phyloP scores from a whole-genome alignment of 2,797 vertebrate species.

The Dendrocincla fuliginosa region DNA sequence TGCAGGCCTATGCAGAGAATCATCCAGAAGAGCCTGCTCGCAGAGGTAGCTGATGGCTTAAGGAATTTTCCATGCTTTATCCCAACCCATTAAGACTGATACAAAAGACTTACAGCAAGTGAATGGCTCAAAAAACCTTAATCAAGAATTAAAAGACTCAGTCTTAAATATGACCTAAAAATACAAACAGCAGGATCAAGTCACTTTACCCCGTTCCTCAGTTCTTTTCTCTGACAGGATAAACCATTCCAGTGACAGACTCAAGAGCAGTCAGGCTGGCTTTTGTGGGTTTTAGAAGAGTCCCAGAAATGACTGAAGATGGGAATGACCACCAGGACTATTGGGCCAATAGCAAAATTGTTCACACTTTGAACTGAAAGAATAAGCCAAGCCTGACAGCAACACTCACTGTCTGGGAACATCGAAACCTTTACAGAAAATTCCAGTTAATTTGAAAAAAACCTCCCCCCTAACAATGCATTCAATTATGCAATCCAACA shows the following conservation, averaged over 20 bases:
- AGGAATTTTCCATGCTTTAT: slow-evolving; percentile 65
- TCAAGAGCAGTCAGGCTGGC: neutral
- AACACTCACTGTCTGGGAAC: neutral
- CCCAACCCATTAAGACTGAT: slow-evolving; percentile 65
- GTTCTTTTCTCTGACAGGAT: neutral
- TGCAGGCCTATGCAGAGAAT: slow-evolving; percentile 74
- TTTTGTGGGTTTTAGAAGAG: neutral
- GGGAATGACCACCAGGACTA: neutral
- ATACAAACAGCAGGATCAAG: neutral
- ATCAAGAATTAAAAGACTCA: neutral
- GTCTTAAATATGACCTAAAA: neutral
- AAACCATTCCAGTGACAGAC: neutral
- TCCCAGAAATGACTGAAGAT: neutral
- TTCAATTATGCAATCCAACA: neutral
- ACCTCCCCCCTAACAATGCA: neutral
- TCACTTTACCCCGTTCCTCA: neutral
- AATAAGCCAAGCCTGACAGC: neutral
- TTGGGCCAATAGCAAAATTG: neutral
- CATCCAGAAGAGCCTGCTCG: slow-evolving; percentile 71
- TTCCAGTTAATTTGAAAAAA: neutral
- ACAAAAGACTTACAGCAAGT: neutral
- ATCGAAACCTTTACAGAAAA: neutral
- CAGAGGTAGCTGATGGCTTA: slow-evolving; percentile 81
- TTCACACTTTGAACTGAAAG: neutral
- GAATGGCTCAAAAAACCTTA: neutral